Evolutionary conservation across 1,140 invertebrate genomes (phyloP).

Genomic region (Dreissena rostriformis): DNA sequence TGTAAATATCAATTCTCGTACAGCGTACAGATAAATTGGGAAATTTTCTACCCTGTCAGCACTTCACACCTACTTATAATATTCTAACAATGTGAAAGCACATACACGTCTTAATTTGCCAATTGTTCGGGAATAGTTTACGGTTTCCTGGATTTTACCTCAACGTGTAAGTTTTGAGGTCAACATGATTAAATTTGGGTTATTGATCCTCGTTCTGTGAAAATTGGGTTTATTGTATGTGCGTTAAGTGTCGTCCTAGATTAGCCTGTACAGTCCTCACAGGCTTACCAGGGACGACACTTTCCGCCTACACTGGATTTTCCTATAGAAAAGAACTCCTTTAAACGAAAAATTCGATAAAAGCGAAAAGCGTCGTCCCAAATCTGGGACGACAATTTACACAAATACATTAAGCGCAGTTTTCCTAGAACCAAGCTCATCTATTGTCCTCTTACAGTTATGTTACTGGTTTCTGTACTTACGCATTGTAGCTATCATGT

Average conservation of each 20-base stretch:
- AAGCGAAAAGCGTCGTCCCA: background rate
- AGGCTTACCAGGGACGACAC: no score
- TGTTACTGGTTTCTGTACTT: constrained; percentile 7
- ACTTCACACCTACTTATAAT: background rate
- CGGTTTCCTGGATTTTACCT: no score
- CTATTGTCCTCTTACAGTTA: background rate
- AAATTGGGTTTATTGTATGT: no score
- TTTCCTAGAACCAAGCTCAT: background rate
- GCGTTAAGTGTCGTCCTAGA: no score
- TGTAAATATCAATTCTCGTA: background rate
- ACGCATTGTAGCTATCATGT: constrained; percentile 36
- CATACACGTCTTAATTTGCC: no score
- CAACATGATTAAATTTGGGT: no score
- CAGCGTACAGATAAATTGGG: background rate
- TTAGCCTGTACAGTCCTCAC: no score
- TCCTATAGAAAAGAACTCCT: background rate
- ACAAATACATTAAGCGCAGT: background rate
- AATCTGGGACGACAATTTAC: background rate
- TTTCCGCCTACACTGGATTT: no score
- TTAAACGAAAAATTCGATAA: background rate
- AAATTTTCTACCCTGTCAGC: background rate
- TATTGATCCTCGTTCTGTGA: no score
- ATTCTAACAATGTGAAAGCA: no score
- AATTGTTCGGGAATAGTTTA: no score
- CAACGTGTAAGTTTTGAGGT: no score